These are phyloP conservation scores for Drosophila picticornis DNA, from an alignment of 2,888 invertebrate genomes.

Conservation along the genomic window DNA sequence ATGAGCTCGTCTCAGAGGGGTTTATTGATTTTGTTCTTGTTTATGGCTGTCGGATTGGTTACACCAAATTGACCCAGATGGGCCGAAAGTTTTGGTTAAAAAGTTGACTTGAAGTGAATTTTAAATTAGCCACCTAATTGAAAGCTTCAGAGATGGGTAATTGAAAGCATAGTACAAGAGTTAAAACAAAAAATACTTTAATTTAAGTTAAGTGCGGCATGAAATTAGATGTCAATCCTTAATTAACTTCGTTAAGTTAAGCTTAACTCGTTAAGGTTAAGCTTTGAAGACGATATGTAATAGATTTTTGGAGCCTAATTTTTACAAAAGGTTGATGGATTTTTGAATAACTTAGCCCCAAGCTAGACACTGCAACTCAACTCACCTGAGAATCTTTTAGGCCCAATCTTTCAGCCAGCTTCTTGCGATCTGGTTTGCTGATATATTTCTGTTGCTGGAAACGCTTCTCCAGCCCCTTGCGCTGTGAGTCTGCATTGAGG, in stretches of 20 bases:
- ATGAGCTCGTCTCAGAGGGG: conserved; percentile 39
- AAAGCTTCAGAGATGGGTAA: not conserved
- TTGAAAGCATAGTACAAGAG: not conserved
- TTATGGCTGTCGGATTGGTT: conserved; percentile 11
- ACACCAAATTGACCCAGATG: conserved; percentile 7
- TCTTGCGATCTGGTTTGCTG: conserved; percentile 98
- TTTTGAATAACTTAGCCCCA: not conserved
- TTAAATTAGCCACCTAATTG: not conserved
- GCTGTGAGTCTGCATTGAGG: conserved; percentile 90
- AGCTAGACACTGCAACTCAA: not conserved
- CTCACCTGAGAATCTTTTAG: conserved; percentile 98
- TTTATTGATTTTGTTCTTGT: conserved; percentile 48
- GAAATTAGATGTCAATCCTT: not conserved
- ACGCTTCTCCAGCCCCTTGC: conserved; percentile 97
- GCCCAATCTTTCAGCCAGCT: conserved; percentile 97
- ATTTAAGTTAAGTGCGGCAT: not conserved
- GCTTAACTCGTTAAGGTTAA: not conserved
- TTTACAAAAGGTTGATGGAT: not conserved
- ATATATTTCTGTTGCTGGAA: conserved; percentile 99
- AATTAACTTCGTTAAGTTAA: not conserved
- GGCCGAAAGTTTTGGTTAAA: not conserved
- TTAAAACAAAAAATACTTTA: too few species aligned
- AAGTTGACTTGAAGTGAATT: not conserved
- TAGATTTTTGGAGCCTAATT: not conserved
- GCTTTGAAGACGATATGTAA: not conserved